Evolutionary conservation across 2,113 vertebrate genomes (phyloP).

Genomic region (Murina feae): DNA sequence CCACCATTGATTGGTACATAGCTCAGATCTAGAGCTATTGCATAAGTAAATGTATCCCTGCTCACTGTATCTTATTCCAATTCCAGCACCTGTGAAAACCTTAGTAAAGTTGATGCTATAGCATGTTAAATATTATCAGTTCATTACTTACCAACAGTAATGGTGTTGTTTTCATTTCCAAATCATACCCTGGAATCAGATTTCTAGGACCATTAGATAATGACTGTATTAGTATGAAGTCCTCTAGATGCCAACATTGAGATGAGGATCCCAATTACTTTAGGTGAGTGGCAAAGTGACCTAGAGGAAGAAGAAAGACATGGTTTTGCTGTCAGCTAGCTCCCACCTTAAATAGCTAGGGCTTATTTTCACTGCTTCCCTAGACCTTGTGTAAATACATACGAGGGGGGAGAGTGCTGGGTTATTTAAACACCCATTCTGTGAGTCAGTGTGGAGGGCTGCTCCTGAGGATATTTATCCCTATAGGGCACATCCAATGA

Average conservation of each 20-base stretch:
- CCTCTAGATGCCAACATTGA: not conserved
- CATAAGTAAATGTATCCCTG: not conserved
- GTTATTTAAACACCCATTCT: not conserved
- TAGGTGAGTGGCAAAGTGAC: not conserved
- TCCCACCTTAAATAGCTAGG: not conserved
- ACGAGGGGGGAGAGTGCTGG: too few relatives aligned
- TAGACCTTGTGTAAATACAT: not conserved
- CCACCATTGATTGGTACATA: not conserved
- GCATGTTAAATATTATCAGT: not conserved
- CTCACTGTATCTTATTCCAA: not conserved
- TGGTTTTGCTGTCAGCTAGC: not conserved
- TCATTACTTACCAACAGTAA: not conserved
- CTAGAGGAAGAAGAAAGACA: too few relatives aligned
- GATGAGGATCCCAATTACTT: not conserved
- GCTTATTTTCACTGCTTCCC: not conserved
- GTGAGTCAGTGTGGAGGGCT: not conserved
- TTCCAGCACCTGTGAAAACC: not conserved
- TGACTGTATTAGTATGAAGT: not conserved
- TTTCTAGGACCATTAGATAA: not conserved
- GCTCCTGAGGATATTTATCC: not conserved
- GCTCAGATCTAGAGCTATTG: not conserved
- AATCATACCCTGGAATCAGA: not conserved
- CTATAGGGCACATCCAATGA: not conserved
- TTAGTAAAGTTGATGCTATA: not conserved
- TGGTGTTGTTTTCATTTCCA: not conserved